Evolutionary conservation across 2,797 vertebrate genomes (phyloP).

Genomic region (Phaenicophaeus curvirostris): DNA sequence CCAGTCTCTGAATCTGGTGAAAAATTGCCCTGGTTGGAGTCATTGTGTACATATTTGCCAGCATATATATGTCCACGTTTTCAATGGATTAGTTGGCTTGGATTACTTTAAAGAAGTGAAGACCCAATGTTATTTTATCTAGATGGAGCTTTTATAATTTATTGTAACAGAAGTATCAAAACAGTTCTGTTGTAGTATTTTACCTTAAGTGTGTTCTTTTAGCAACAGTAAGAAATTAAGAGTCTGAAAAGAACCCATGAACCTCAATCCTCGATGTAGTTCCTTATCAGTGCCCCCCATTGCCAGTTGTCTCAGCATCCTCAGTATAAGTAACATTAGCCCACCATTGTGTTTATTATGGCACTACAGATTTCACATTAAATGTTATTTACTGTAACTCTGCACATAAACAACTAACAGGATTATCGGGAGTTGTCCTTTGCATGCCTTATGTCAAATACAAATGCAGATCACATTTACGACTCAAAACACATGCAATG

Average conservation of each 20-base stretch:
- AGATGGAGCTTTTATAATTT: background rate
- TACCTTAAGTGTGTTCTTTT: background rate
- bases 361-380: background rate
- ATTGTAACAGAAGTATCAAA: background rate
- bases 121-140: background rate
- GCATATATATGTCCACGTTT: background rate
- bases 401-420: background rate
- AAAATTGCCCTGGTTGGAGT: background rate
- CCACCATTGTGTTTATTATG: background rate
- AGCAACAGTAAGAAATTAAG: background rate
- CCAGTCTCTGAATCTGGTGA: background rate
- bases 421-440: background rate
- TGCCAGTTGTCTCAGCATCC: background rate
- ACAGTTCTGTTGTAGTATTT: background rate
- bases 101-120: background rate
- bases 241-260: background rate
- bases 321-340: background rate
- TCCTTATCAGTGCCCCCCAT: background rate
- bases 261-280: background rate
- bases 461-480: conserved; percentile 10
- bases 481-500: background rate
- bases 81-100: background rate
- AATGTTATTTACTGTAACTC: conserved; percentile 20
- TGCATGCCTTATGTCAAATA: background rate
- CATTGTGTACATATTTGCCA: background rate